Evolutionary conservation across 92 coral and sea anemone species (phyloP), one percentile per base, ranked within the genome.

Genomic region (Palythoa grandis): DNA sequence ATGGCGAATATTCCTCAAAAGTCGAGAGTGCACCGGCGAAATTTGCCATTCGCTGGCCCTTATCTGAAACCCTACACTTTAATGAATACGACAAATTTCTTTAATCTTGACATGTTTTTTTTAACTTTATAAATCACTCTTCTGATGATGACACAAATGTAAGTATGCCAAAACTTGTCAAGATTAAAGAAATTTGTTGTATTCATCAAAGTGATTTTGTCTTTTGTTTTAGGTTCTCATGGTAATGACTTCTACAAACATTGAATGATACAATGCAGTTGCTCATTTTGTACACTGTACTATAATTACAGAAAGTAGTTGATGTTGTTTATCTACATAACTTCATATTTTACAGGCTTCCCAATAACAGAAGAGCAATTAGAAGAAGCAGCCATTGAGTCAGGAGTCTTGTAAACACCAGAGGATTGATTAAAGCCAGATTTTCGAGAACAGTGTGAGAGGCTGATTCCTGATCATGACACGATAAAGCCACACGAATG

Each of bases 201-300:
- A 76, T 74, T 74, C 79, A 76, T 53, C 40, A 76, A 76, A 76
- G 82, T 76, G 82, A 53, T 76, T 56, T 76, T 76, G 66, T 76
- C 82, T n/a, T n/a, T n/a, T n/a, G n/a, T 76, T 76, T 76, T 76
- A 76, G 82, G 82, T 76, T 76, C 82, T 54, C 53, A 76, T 76
- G 47, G 38, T 52, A 76, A 52, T 52, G 65, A 52, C 20, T 22
- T 76, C 22, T 76, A 54, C 43, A 76, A 53, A 76, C 50, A 53
- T 76, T 76, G 80, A 76, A 76, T 76, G 80, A 76, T 76, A 53
- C 80, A 52, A 14, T 53, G 80, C 43, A 76, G 80, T 53, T 53
- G 39, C 61, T 74, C 56, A 74, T 74, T 13, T 74, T 48, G 79
- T 48, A 74, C 17, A 74, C 56, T 74, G 77, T 72, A 72, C 77